Evolutionary conservation across 2,888 invertebrate species (phyloP).

Genomic region (Andrena chrysosceles): DNA sequence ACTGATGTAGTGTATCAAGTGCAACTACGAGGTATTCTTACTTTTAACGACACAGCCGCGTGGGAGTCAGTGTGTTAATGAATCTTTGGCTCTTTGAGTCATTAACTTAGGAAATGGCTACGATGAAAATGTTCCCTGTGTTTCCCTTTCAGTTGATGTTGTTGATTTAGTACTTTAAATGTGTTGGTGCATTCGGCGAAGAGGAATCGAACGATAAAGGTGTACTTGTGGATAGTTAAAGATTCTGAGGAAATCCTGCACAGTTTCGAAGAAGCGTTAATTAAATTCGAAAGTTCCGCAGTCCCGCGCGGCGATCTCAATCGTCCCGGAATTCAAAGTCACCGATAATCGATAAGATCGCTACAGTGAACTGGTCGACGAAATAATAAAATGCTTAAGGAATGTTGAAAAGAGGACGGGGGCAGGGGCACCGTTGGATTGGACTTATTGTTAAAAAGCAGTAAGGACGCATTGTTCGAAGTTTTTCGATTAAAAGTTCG

Average conservation of each 20-base stretch:
- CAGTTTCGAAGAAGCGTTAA: slow-evolving; percentile 4
- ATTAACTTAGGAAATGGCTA: too few relatives aligned
- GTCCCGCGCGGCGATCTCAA: neutral
- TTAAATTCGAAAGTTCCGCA: neutral
- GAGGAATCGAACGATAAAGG: neutral
- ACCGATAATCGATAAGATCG: slow-evolving; percentile 50
- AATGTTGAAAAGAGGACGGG: slow-evolving; percentile 6
- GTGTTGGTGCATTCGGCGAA: neutral
- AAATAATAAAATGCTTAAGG: slow-evolving; percentile 66
- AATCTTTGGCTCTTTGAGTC: too few relatives aligned
- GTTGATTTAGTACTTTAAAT: too few relatives aligned
- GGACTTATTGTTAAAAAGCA: slow-evolving; percentile 71
- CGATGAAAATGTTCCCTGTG: too few relatives aligned
- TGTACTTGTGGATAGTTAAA: neutral
- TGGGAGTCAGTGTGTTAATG: too few relatives aligned
- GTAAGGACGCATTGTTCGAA: slow-evolving; percentile 75
- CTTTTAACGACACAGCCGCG: too few relatives aligned
- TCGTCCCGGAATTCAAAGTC: neutral
- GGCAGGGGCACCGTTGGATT: slow-evolving; percentile 33
- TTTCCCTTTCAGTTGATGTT: too few relatives aligned
- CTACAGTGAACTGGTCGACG: slow-evolving; percentile 21
- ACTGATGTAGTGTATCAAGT: too few relatives aligned
- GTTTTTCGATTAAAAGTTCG: slow-evolving; percentile 82
- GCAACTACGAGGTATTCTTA: too few relatives aligned
- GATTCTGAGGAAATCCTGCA: neutral